Percentiles rank a stretch among this genome's conserved stretches.
Conservation (phyloP, 2,797 vertebrate genomes). For the Anabacerthia variegaticeps region DNA sequence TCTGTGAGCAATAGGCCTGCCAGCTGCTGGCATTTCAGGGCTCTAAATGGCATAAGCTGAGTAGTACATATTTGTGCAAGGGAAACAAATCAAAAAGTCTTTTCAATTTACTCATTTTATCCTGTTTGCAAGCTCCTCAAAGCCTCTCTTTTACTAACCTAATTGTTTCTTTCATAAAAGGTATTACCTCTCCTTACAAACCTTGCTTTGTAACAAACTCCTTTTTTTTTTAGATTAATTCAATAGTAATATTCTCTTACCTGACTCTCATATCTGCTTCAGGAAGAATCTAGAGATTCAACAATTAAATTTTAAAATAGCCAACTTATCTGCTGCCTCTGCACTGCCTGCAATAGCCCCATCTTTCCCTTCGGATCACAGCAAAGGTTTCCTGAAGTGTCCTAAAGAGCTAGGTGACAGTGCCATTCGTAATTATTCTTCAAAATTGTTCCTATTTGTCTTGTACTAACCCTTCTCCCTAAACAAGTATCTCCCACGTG, state of each 20-base stretch:
- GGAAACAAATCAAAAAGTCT: neutral
- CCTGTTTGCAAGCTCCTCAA: neutral
- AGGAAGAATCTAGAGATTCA: neutral
- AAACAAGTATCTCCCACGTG: neutral
- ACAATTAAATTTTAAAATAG: neutral
- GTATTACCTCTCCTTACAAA: neutral
- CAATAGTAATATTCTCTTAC: neutral
- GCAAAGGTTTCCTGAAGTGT: neutral
- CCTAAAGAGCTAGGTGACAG: neutral
- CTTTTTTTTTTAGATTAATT: neutral
- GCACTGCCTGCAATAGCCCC: neutral
- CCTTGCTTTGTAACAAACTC: neutral
- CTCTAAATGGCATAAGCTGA: neutral
- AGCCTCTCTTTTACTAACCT: neutral
- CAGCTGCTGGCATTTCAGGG: slow-evolving; percentile 17
- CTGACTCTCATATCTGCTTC: neutral
- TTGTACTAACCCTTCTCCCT: neutral
- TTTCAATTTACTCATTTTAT: neutral
- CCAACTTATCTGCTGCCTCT: neutral
- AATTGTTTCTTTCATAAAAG: neutral
- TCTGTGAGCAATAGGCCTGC: neutral
- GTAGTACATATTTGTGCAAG: neutral
- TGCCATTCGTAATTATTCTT: neutral
- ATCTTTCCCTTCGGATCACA: neutral
- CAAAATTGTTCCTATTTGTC: neutral